Conservation (phyloP, 1,140 invertebrate species). For the Megathymus violae region DNA sequence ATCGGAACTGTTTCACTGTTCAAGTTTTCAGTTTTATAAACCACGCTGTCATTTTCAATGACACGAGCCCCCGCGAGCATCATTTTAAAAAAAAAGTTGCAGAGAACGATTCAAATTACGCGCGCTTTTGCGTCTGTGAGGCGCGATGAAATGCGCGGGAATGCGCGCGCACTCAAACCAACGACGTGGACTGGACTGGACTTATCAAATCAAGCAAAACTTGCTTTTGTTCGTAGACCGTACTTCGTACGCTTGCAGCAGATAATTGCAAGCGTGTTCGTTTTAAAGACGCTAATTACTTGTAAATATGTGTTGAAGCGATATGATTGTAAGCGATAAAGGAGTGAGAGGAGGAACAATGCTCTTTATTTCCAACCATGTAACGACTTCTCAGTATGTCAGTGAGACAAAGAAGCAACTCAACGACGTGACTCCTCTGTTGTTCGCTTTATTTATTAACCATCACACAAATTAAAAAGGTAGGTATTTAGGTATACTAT, state of each 20-base stretch:
- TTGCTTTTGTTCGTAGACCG: conserved; percentile 57
- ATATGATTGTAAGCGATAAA: conserved; percentile 36
- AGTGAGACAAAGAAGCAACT: conserved; percentile 35
- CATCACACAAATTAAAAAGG: conserved; percentile 8
- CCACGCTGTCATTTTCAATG: conserved; percentile 62
- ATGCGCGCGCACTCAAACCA: conserved; percentile 44
- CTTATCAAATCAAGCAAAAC: conserved; percentile 41
- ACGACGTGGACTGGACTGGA: conserved; percentile 16
- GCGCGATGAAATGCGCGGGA: conserved; percentile 54
- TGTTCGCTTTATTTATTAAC: conserved; percentile 10
- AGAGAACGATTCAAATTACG: conserved; percentile 36
- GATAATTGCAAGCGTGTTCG: conserved; percentile 52
- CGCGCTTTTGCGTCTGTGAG: conserved; percentile 46
- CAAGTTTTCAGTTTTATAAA: conserved; percentile 43
- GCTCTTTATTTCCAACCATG: conserved; percentile 30
- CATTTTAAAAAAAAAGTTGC: conserved; percentile 51
- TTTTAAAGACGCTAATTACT: conserved; percentile 48
- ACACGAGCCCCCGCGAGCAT: conserved; percentile 76
- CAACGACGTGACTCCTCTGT: conserved; percentile 2
- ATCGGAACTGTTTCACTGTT: conserved; percentile 39
- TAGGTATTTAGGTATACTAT: too few relatives aligned
- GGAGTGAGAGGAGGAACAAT: conserved; percentile 35
- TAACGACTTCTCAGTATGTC: conserved; percentile 22
- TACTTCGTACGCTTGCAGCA: conserved; percentile 28
- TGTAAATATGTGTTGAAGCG: conserved; percentile 51